A percentile compares a stretch with the other conserved stretches of the same genome.
phyloP scores from a whole-genome alignment of 2,797 vertebrate genomes.

The Alauda arvensis region DNA sequence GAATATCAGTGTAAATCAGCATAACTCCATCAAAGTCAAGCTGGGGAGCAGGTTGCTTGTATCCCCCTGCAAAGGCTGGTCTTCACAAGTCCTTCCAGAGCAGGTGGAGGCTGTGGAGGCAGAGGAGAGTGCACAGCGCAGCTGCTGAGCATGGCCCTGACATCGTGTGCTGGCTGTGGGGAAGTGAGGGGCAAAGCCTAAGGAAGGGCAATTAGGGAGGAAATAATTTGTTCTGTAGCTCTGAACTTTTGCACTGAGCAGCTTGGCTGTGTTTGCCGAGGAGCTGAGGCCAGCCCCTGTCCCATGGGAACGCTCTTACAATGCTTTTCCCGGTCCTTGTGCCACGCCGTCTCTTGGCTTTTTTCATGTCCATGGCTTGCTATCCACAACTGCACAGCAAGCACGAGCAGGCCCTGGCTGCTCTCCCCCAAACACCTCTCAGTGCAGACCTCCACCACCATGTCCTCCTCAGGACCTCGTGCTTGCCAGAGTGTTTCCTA shows the following conservation, averaged over 20 bases:
- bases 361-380: neutral
- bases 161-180: neutral
- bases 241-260: slow-evolving; percentile 46
- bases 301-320: slow-evolving; percentile 26
- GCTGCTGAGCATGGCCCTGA: accelerated
- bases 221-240: slow-evolving; percentile 26
- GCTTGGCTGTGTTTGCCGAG: slow-evolving; percentile 7
- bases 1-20: neutral
- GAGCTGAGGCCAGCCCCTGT: neutral
- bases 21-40: neutral
- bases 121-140: neutral
- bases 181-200: slow-evolving; percentile 9
- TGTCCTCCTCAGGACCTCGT: neutral
- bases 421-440: neutral
- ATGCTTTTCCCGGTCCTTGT: slow-evolving; percentile 32
- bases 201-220: slow-evolving; percentile 28
- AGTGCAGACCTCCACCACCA: neutral
- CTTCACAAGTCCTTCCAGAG: neutral
- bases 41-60: neutral
- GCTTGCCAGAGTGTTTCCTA: neutral
- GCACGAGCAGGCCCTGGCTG: neutral
- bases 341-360: neutral
- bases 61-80: neutral
- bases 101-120: neutral
- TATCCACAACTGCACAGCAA: no score